Percentiles rank a stretch among this genome's conserved stretches.
Conservation (phyloP, 2,113 vertebrate genomes). For the Montifringilla adamsi region DNA sequence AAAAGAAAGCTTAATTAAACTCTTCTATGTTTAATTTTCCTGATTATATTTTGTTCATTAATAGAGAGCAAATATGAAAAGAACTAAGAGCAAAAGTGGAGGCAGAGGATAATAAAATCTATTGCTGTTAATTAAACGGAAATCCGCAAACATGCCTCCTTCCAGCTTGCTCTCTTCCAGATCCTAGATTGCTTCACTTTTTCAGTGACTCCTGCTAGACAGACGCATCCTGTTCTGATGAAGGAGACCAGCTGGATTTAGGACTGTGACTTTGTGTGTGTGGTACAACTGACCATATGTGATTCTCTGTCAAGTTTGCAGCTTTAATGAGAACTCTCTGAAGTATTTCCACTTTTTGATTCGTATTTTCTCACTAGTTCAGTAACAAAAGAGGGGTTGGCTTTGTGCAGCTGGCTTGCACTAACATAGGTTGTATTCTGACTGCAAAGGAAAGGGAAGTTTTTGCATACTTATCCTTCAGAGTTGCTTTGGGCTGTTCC, state of each 20-base stretch:
- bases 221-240: not conserved
- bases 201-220: not conserved
- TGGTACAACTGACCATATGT: constrained; percentile 4
- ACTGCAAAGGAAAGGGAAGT: not conserved
- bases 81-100: constrained; percentile 14
- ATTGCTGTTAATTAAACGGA: constrained; percentile 26
- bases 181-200: not conserved
- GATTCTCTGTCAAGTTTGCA: constrained; percentile 14
- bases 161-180: not conserved
- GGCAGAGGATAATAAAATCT: constrained; percentile 2
- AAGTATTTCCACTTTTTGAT: not conserved
- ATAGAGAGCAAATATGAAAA: not conserved
- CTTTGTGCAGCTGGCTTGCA: not conserved
- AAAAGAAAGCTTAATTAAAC: not conserved
- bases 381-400: not conserved
- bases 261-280: not conserved
- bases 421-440: not conserved
- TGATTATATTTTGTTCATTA: not conserved
- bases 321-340: not conserved
- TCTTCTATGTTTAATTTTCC: not conserved
- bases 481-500: not conserved
- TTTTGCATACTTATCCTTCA: not conserved
- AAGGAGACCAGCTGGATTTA: constrained; percentile 1
- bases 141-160: constrained; percentile 1
- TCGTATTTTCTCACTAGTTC: not conserved